Base-by-base conservation (phyloP, 1,140 invertebrate species). In the Scylla paramamosain region DNA sequence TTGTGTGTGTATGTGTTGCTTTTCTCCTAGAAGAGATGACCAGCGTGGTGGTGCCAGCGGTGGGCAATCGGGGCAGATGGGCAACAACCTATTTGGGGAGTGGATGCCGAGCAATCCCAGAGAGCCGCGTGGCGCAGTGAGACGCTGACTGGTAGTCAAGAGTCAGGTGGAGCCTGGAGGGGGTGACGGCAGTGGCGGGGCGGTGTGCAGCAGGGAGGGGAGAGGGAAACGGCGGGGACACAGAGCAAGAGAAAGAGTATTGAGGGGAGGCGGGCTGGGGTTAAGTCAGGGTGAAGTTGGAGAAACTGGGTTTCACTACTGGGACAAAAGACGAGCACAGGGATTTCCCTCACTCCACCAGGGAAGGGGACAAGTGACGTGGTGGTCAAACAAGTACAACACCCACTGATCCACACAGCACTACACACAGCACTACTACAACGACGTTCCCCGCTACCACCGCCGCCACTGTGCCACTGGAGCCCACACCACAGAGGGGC, bases 401-500 rank as follows among this genome's bases (percentile, higher is more conserved):
- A n/a, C 88, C 28, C 90, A 59, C 89, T 59, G 52, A 59, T 4
- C 52, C 52, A n/a, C 67, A n/a, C 67, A 77, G 67, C 52, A 59
- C 52, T 20, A 77, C 67, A 77, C 67, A 77, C 67, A 77, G 67
- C 67, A n/a, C 67, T 20, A 77, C 67, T 77, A 77, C 25, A 77
- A 77, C 25, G 67, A 20, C 67, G 67, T 77, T n/a, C 67, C 16
- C 67, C 20, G 20, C 67, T 77, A 77, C 12, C 67, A 77, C 67
- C 67, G 20, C 67, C 25, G 67, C 67, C 25, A n/a, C 25, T 77
- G 16, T 77, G 67, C 67, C 67, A 77, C 67, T 77, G 67, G 12
- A 77, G 67, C 20, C 20, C n/a, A 77, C 67, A 77, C 67, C 20
- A n/a, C n/a, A 20, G 25, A n/a, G 20, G 25, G 67, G 67, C 67